These are phyloP conservation scores for Thaumetopoea pityocampa DNA, from an alignment of 1,140 invertebrate species.

Conservation along the genomic window DNA sequence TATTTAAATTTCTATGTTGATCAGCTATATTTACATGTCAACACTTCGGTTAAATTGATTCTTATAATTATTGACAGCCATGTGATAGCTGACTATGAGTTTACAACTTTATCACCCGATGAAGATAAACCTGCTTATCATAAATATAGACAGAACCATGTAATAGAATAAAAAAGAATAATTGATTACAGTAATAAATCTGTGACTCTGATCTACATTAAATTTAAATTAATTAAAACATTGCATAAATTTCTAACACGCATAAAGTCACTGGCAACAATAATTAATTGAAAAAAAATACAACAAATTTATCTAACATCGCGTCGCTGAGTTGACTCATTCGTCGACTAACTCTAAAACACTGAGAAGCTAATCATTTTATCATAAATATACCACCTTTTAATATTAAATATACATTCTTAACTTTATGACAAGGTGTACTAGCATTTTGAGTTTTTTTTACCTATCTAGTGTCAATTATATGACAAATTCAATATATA, in stretches of 20 bases:
- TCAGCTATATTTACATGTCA: slow-evolving; percentile 73
- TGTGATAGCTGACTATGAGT: slow-evolving; percentile 75
- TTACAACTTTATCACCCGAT: slow-evolving; percentile 53
- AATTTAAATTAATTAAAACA: slow-evolving; percentile 9
- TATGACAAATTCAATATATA: slow-evolving; percentile 48
- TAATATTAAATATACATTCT: slow-evolving; percentile 37
- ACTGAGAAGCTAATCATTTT: slow-evolving; percentile 68
- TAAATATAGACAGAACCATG: not conserved
- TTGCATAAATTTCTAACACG: no score
- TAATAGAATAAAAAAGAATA: slow-evolving; percentile 5
- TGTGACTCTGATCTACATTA: slow-evolving; percentile 8
- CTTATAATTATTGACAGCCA: slow-evolving; percentile 76
- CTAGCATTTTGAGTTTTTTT: slow-evolving; percentile 62
- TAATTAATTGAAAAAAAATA: slow-evolving; percentile 5
- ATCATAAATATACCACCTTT: slow-evolving; percentile 43
- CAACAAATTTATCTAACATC: slow-evolving; percentile 68
- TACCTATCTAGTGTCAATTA: slow-evolving; percentile 63
- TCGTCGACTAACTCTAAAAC: slow-evolving; percentile 75
- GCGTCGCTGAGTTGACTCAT: slow-evolving; percentile 64
- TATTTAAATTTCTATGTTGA: slow-evolving; percentile 71
- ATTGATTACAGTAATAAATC: slow-evolving; percentile 7
- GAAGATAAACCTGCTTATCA: slow-evolving; percentile 52
- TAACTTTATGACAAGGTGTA: slow-evolving; percentile 51
- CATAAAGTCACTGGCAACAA: no score
- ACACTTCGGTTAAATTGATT: slow-evolving; percentile 68